These are phyloP conservation scores for Henricia sp. DNA, from an alignment of 53 echinoderm and acorn worm species.

Conservation along the genomic window DNA sequence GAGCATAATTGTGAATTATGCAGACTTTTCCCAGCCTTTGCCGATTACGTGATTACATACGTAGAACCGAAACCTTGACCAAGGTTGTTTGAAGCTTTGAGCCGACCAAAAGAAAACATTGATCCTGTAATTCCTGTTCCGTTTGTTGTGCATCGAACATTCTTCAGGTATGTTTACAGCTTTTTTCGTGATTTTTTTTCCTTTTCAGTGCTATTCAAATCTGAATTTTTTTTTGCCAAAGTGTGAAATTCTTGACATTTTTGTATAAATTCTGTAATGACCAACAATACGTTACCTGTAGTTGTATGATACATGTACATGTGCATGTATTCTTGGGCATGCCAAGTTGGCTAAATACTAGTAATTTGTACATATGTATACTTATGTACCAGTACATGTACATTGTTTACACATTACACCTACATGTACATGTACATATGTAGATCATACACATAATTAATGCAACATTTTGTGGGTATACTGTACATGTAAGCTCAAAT, in stretches of 20 bases:
- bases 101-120: too few species aligned
- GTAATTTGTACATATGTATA: not conserved
- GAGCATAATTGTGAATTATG: conserved; percentile 2
- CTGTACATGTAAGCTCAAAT: not conserved
- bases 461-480: not conserved
- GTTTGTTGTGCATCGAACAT: not conserved
- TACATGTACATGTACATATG: not conserved
- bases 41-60: too few species aligned
- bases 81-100: too few species aligned
- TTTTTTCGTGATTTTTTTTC: not conserved
- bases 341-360: not conserved
- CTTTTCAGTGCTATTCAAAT: not conserved
- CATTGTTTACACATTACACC: not conserved
- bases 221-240: not conserved
- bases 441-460: not conserved
- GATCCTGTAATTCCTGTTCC: too few species aligned
- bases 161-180: not conserved
- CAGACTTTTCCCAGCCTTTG: not conserved
- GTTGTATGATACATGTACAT: not conserved
- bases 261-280: too few species aligned
- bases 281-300: too few species aligned
- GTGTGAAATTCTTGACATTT: not conserved
- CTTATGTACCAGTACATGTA: not conserved
- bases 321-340: not conserved
- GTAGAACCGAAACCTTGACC: too few species aligned